Evolutionary conservation across 2,797 vertebrate genomes (phyloP).

Genomic region (Cheracebus regulus): DNA sequence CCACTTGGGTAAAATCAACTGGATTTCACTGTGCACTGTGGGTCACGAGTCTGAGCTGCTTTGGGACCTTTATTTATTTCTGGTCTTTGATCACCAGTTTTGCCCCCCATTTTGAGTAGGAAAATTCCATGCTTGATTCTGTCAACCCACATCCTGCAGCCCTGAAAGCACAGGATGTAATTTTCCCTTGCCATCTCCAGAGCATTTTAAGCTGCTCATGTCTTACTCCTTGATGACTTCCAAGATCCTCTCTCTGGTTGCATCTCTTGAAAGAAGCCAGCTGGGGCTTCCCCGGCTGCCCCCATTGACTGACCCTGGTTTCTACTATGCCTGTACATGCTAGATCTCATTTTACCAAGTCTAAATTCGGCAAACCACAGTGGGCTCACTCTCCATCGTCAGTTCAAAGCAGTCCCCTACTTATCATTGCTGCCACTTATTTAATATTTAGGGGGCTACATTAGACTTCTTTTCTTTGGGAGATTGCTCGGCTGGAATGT

Average conservation of each 20-base stretch:
- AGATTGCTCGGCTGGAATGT: constrained; percentile 12
- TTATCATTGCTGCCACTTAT: constrained; percentile 36
- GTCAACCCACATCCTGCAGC: constrained; percentile 38
- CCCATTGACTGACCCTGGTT: neutral
- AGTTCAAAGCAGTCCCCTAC: constrained; percentile 33
- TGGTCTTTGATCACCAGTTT: constrained; percentile 57
- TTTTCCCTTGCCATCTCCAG: constrained; percentile 43
- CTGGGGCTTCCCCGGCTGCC: neutral
- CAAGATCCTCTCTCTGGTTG: constrained; percentile 16
- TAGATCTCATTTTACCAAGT: constrained; percentile 46
- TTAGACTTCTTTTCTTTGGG: constrained; percentile 35
- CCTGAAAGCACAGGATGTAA: constrained; percentile 59
- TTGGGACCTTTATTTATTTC: constrained; percentile 25
- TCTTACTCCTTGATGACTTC: constrained; percentile 51
- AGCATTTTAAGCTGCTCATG: constrained; percentile 20
- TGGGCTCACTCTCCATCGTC: neutral
- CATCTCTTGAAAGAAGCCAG: constrained; percentile 46
- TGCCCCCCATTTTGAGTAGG: constrained; percentile 50
- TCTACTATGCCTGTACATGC: neutral
- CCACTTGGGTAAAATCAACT: neutral
- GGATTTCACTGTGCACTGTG: neutral
- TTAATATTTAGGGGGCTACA: constrained; percentile 34
- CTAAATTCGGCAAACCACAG: constrained; percentile 18
- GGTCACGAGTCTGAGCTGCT: neutral
- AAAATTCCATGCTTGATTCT: constrained; percentile 57